Evolutionary conservation across 2,113 vertebrate genomes (phyloP), one percentile per base, ranked within the genome.

Genomic region (Coturnix japonica): DNA sequence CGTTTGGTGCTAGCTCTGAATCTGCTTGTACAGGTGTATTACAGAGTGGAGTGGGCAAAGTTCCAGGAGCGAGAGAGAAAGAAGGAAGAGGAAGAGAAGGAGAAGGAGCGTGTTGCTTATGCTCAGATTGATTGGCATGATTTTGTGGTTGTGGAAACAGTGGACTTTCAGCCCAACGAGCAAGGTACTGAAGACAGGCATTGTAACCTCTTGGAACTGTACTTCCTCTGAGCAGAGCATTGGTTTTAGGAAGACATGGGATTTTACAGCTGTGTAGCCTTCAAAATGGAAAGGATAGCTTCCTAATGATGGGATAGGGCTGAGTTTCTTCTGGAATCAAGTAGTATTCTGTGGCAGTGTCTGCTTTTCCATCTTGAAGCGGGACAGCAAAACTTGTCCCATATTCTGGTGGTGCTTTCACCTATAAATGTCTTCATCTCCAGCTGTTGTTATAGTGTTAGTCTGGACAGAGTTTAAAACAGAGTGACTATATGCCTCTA

Each of bases 111-210:
- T 1, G 99, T 99, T 43, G 99, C 99, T 21, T 99, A 99, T 53
- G 99, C 99, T 31, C 99, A 99, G 96, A 99, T 99, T 1, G 99
- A 99, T 89, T 99, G 99, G 99, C 99, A 99, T 28, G 99, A 99
- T 94, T 99, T 99, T 87, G 99, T 99, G 13, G 99, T 99, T 9
- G 99, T 99, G 57, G 99, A 99, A 94, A 99, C 99, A 0, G 99
- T 99, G 51, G 99, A 99, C 95, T 99, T 99, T 91, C 99, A 99
- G 92, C 99, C 99, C 89, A 99, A 96, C 5, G 99, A 99, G 82
- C 99, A 99, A 98, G 99, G 99, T 99, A 90, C 31, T 78, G 75
- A 18, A 66, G 9, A 31, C 63, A 13, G n/a, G n/a, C 1, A 0
- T 20, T 53, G 59, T 54, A 60, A 63, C 6, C 5, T 54, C 46